phyloP scores from a whole-genome alignment of 2,113 vertebrate genomes.

The cat (Felis catus) region F.catus_Fca126_mat1.0 CM031419.1:71348501-71349000 shows the following conservation, averaged over 20 bases:
- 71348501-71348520: neutral
- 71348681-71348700: neutral
- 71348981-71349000: neutral
- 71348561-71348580: constrained; percentile 38
- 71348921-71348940: constrained; percentile 43
- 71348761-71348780: constrained; percentile 59
- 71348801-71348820: constrained; percentile 51
- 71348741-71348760: constrained; percentile 13
- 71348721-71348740: neutral
- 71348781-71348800: constrained; percentile 66
- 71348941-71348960: neutral
- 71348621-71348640: neutral
- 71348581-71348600: neutral
- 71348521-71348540: neutral
- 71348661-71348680: neutral
- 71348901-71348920: constrained; percentile 63
- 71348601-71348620: constrained; percentile 25
- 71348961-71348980: neutral
- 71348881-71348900: neutral
- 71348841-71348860: constrained; percentile 35
- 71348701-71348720: neutral
- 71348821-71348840: constrained; percentile 77
- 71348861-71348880: too few species aligned
- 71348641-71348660: neutral
- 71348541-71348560: neutral